Evolutionary conservation across 1,140 invertebrate species (phyloP), one percentile per base, ranked within the genome.

Genomic region (Pantala flavescens): DNA sequence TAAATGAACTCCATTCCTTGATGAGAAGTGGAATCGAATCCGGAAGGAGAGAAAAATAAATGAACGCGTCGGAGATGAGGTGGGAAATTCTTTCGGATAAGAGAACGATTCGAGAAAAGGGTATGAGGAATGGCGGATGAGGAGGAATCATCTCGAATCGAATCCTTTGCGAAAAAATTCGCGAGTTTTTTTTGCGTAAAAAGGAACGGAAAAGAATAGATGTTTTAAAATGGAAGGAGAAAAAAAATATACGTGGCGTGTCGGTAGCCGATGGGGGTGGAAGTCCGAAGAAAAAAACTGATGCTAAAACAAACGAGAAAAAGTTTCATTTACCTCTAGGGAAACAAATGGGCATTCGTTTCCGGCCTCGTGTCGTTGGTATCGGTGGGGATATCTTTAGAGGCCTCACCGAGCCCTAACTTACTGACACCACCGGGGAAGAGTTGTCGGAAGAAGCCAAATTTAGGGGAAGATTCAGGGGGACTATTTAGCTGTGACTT

Each of bases 291-390:
- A 63, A 63, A 63, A 49, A 63, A 63, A 63, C 12, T 63, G n/a
- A 14, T 5, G 49, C 49, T 16, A 63, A 63, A 63, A 63, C 14
- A 63, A 63, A 63, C 49, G n/a, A 16, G 49, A 63, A 63, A 63
- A 63, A 63, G 16, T 63, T 63, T 63, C 49, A 63, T 63, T 63
- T 63, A 63, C 49, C 49, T 16, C 49, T 63, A 12, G 49, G 28
- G 49, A 63, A 63, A 63, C 49, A 63, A 63, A 63, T 63, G 49
- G 49, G 49, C 16, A 63, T 63, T 63, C 49, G 49, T 63, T 63
- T 63, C 49, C 49, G 49, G 49, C 49, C 49, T 16, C 49, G 49
- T 63, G 49, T 63, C 49, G 49, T 16, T 63, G 3, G 49, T 63
- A 63, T 63, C 49, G 49, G 49, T 63, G 3, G 49, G 49, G 49